phyloP scores from a whole-genome alignment of 2,113 vertebrate species.

The crab-eating macaque (Macaca fascicularis) region DNA sequence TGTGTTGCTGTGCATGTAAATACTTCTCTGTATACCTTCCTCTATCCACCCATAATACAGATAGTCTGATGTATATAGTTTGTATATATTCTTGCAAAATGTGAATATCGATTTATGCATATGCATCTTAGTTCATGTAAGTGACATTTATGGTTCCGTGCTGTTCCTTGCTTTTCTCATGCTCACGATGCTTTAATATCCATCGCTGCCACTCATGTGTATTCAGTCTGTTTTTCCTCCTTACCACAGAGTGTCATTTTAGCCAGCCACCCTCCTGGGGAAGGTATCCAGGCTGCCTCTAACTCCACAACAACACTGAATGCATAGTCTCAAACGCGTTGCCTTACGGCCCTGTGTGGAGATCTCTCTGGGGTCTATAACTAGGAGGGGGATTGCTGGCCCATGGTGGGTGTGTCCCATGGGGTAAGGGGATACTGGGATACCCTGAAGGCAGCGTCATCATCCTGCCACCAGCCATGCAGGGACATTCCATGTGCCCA shows the following conservation, averaged over 20 bases:
- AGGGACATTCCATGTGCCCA: background rate
- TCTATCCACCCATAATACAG: background rate
- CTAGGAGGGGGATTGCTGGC: background rate
- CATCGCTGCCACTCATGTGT: background rate
- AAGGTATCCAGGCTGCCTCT: background rate
- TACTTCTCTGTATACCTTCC: background rate
- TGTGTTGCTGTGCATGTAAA: background rate
- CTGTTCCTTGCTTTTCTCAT: background rate
- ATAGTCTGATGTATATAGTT: background rate
- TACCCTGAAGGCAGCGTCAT: background rate
- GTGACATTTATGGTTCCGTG: background rate
- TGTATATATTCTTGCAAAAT: background rate
- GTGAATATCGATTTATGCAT: background rate
- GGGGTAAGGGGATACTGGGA: background rate
- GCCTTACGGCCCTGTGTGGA: background rate
- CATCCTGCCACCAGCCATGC: background rate
- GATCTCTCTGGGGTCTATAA: background rate
- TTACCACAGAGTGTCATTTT: background rate
- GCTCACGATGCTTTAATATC: background rate
- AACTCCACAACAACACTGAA: background rate
- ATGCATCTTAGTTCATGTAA: background rate
- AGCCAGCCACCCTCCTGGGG: background rate
- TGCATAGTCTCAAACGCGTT: background rate
- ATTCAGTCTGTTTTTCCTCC: background rate
- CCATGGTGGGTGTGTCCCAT: background rate